A percentile compares a stretch with the other conserved stretches of the same genome.
These are phyloP conservation scores for Harpagoxenus sublaevis DNA, from an alignment of 2,888 invertebrate genomes.

Conservation along the genomic window DNA sequence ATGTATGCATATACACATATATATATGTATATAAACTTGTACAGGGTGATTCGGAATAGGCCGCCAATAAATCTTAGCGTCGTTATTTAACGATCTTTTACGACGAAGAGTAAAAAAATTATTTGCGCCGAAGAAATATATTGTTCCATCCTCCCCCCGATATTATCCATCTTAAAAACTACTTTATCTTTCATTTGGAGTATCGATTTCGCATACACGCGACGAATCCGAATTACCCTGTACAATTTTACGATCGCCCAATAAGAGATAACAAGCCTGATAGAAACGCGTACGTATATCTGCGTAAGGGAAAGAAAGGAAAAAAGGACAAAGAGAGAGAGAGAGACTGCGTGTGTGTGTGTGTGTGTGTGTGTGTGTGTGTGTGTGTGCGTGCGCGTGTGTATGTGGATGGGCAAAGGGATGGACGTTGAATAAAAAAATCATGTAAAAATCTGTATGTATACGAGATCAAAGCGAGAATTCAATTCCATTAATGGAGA, in stretches of 20 bases:
- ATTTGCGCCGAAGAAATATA: not conserved
- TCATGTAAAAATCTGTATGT: constrained; percentile 17
- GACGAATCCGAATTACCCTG: constrained; percentile 51
- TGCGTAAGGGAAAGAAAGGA: constrained; percentile 23
- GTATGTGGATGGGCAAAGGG: not conserved
- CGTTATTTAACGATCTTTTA: not conserved
- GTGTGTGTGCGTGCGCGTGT: constrained; percentile 1
- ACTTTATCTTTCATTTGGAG: not conserved
- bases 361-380: not conserved
- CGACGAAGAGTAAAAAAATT: not conserved
- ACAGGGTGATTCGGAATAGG: constrained; percentile 35
- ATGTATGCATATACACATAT: constrained; percentile 10
- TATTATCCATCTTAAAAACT: not conserved
- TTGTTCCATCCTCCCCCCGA: not conserved
- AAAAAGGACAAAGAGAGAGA: not conserved
- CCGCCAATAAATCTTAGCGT: not conserved
- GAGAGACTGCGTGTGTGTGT: not conserved
- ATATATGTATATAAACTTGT: constrained; percentile 25
- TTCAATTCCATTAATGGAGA: constrained; percentile 66
- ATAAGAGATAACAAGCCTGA: constrained; percentile 74
- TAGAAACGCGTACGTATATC: constrained; percentile 51
- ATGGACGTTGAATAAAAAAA: constrained; percentile 25
- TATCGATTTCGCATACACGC: not conserved
- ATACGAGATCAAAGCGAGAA: constrained; percentile 46
- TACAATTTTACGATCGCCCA: constrained; percentile 65